Conservation (phyloP, 2,797 vertebrate genomes). For the Protosalanx chinensis region DNA sequence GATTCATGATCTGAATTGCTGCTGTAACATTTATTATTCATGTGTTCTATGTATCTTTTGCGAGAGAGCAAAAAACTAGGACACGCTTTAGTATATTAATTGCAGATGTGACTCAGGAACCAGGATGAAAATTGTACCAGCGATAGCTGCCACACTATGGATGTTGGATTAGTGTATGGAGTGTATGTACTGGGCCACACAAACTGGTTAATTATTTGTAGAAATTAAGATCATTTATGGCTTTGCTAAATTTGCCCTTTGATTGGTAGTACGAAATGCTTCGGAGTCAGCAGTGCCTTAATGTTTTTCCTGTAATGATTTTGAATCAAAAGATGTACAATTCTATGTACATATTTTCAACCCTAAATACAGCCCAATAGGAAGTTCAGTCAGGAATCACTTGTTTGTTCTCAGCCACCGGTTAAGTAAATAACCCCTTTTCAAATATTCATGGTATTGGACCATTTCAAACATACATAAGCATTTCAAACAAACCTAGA, state of each 20-base stretch:
- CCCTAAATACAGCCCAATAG: not conserved
- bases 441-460: too few species aligned
- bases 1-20: constrained; percentile 19
- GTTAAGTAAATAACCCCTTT: too few species aligned
- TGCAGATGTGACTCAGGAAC: constrained; percentile 32
- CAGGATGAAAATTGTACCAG: constrained; percentile 26
- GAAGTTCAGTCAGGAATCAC: not conserved
- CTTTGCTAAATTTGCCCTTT: not conserved
- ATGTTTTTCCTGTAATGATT: too few species aligned
- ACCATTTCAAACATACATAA: not conserved
- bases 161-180: not conserved
- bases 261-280: not conserved
- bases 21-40: constrained; percentile 59
- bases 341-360: not conserved
- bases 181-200: not conserved
- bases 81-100: constrained; percentile 42
- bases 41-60: constrained; percentile 35
- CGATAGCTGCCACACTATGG: not conserved
- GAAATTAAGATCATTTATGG: not conserved
- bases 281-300: too few species aligned
- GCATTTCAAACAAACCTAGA: not conserved
- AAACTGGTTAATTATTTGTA: not conserved
- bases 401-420: not conserved
- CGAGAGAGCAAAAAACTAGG: constrained; percentile 52
- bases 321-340: not conserved